Evolutionary conservation across 2,888 invertebrate species (phyloP).

Genomic region (Nomada ferruginata): DNA sequence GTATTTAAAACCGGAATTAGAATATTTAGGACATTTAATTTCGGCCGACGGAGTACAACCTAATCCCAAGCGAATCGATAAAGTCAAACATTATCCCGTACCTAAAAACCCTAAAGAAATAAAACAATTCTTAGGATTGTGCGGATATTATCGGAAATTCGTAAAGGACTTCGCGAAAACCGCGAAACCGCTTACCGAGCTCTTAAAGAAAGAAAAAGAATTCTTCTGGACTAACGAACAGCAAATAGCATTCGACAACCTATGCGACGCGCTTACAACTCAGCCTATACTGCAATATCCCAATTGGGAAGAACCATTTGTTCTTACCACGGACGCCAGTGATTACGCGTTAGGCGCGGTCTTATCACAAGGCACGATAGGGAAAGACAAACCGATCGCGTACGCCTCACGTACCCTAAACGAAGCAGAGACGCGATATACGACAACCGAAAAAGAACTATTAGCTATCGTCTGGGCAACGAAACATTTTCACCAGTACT

Average conservation of each 20-base stretch:
- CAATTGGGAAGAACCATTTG: constrained; percentile 21
- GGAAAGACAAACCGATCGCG: constrained; percentile 32
- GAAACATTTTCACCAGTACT: constrained; percentile 51
- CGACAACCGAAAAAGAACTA: constrained; percentile 27
- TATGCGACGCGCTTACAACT: constrained; percentile 13
- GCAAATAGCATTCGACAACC: constrained; percentile 9
- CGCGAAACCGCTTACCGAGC: constrained; percentile 13
- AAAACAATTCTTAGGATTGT: too few species aligned
- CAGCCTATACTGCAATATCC: constrained; percentile 42
- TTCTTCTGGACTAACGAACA: constrained; percentile 22
- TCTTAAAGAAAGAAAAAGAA: constrained; percentile 6
- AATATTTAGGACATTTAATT: constrained; percentile 31
- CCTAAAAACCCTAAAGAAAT: too few species aligned
- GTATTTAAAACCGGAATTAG: constrained; percentile 21
- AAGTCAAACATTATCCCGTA: too few species aligned
- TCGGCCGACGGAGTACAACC: constrained; percentile 5
- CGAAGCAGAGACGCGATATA: not conserved
- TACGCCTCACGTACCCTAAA: constrained; percentile 20
- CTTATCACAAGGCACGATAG: constrained; percentile 38
- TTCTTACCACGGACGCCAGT: constrained; percentile 36
- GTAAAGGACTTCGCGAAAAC: constrained; percentile 27
- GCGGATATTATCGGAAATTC: not conserved
- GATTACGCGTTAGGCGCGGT: constrained; percentile 30
- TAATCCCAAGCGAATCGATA: too few species aligned
- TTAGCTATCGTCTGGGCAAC: constrained; percentile 42